Conservation (phyloP, 2,888 invertebrate genomes). For the Anarsia innoxiella region DNA sequence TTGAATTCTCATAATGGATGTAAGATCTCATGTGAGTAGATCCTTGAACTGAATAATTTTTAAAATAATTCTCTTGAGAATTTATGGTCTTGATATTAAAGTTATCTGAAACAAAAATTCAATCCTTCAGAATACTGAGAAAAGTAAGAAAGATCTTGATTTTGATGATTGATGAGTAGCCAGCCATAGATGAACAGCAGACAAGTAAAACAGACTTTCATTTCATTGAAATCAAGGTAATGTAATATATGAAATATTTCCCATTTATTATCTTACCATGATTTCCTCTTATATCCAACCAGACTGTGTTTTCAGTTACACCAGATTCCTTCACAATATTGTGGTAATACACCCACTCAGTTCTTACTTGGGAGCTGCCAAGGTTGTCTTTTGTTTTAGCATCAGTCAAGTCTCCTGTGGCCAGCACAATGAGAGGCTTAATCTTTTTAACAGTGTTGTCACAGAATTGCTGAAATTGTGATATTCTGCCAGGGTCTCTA, state of each 20-base stretch:
- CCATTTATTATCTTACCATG: conserved; percentile 78
- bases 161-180: no score
- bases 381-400: conserved; percentile 86
- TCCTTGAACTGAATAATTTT: conserved; percentile 88
- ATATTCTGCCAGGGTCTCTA: conserved; percentile 82
- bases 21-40: conserved; percentile 81
- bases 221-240: no score
- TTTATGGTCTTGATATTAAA: conserved; percentile 85
- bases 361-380: conserved; percentile 86
- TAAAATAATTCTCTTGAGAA: conserved; percentile 84
- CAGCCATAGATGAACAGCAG: no score
- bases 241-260: not conserved
- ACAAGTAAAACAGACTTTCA: no score
- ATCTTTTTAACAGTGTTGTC: conserved; percentile 81
- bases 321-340: conserved; percentile 80
- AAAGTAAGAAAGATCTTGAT: no score
- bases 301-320: conserved; percentile 80
- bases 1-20: conserved; percentile 72
- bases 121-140: no score
- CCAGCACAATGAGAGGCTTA: conserved; percentile 84
- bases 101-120: conserved; percentile 81
- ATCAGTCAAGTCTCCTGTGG: conserved; percentile 93
- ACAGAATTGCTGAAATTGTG: conserved; percentile 87
- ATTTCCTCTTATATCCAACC: conserved; percentile 94
- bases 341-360: conserved; percentile 89